Evolutionary conservation across 1,140 invertebrate genomes (phyloP), one percentile per base, ranked within the genome.

Genomic region (Palaemon carinicauda): DNA sequence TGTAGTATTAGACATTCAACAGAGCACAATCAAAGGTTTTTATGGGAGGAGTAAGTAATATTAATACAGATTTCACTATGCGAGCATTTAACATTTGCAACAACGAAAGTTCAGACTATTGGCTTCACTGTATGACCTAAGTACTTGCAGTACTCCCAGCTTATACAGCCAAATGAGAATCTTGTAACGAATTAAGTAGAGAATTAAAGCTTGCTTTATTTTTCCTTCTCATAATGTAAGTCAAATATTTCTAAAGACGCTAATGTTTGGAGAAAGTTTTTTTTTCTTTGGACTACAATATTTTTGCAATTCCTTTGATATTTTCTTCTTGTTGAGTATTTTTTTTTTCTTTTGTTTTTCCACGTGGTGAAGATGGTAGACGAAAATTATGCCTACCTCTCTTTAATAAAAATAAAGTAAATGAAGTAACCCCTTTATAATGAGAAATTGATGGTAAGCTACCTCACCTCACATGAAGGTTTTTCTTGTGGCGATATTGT

Each of bases 1-100:
- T 78, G 56, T 86, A 86, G 84, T 80, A 73, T 74, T 74, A 80
- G 80, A 78, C 80, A 27, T 80, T 80, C 65, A 86, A 86, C 54
- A 52, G 84, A 86, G 84, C 84, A 86, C 77, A 86, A 86, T 86
- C 84, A 86, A 86, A 86, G 75, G 51, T 53, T 85, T 52, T 50
- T 52, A 52, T 27, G 51, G 50, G 41, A 56, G 77, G 27, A 17
- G 21, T 31, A 29, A 24, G 41, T 41, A 41, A 41, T 41, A 7
- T 41, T 41, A 41, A 41, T 9, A 33, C 51, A 29, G 29, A 53
- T 83, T 51, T 29, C 60, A 10, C 15, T 17, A 27, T 52, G 60
- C 33, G 80, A 71, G 24, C 29, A 24, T n/a, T 56, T 52, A 41
- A 41, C 81, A 41, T 75, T 71, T 75, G 69, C 74, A 71, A 53